Conservation (phyloP, 1,140 invertebrate genomes). For the Oncopodura yosiiana region DNA sequence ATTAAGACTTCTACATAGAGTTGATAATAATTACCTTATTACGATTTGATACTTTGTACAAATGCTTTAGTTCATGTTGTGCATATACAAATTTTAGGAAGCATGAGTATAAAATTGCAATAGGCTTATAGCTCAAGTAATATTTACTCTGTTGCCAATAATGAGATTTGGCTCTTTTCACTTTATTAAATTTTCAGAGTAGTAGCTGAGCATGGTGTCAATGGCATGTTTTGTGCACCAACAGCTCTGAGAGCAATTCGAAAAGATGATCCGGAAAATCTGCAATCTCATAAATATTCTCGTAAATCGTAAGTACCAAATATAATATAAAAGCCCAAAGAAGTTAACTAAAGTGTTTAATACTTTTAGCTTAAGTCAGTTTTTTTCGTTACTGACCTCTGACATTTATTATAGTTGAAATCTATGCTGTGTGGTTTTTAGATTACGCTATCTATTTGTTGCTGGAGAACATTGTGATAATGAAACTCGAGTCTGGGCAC, state of each 20-base stretch:
- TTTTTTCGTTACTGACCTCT: no score
- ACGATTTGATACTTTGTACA: no score
- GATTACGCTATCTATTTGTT: constrained; percentile 69
- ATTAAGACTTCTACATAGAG: no score
- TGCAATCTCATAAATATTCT: constrained; percentile 56
- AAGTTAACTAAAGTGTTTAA: not conserved
- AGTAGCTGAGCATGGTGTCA: constrained; percentile 74
- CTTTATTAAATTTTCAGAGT: constrained; percentile 49
- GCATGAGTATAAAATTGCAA: no score
- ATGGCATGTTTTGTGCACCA: constrained; percentile 76
- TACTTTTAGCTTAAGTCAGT: not conserved
- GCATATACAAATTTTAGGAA: no score
- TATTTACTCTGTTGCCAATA: not conserved
- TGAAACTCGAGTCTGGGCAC: constrained; percentile 78
- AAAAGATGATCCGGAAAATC: constrained; percentile 59
- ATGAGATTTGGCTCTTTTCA: constrained; percentile 20
- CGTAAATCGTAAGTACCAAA: constrained; percentile 49
- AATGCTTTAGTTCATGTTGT: no score
- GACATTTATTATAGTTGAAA: no score
- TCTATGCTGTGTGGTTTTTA: constrained; percentile 39
- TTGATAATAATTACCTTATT: no score
- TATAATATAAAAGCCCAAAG: not conserved
- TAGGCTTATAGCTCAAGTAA: no score
- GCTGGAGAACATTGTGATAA: constrained; percentile 90
- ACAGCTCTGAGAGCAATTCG: constrained; percentile 77